A percentile compares a stretch with the other conserved stretches of the same genome.
phyloP scores from a whole-genome alignment of 1,140 invertebrate species.

The Cydia strobilella region DNA sequence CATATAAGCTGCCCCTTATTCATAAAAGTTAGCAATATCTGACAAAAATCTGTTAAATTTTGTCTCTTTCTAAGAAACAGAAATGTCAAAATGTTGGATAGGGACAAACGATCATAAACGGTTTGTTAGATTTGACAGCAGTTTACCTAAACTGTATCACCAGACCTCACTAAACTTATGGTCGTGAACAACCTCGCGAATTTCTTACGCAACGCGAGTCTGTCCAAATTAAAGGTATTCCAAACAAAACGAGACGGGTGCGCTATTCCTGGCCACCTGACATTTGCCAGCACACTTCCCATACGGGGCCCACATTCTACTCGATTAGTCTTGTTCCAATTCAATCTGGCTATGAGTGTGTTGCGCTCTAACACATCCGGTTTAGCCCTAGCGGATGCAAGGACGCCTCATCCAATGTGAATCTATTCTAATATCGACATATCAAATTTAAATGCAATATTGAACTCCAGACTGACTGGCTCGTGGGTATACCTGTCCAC shows the following conservation, averaged over 20 bases:
- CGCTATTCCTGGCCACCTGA: conserved; percentile 12
- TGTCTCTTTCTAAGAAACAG: too few species aligned
- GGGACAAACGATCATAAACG: too few species aligned
- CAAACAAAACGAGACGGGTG: conserved; percentile 13
- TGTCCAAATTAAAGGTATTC: conserved; percentile 16
- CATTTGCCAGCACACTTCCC: conserved; percentile 20
- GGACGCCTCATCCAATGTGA: not conserved
- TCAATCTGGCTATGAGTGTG: not conserved
- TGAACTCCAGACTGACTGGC: not conserved
- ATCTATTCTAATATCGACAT: not conserved
- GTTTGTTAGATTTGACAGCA: too few species aligned
- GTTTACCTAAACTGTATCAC: not conserved
- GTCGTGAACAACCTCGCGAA: not conserved
- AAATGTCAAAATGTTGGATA: too few species aligned
- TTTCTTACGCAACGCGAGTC: conserved; percentile 6
- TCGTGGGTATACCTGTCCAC: not conserved
- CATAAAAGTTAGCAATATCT: too few species aligned
- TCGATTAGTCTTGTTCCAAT: not conserved
- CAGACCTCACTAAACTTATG: not conserved
- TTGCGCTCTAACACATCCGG: not conserved
- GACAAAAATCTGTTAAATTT: too few species aligned
- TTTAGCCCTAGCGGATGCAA: not conserved
- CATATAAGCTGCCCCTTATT: too few species aligned
- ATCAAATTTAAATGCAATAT: conserved; percentile 21
- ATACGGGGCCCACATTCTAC: not conserved